A percentile compares a stretch with the other conserved stretches of the same genome.
These are phyloP conservation scores for Eurosta solidaginis DNA, from an alignment of 1,140 invertebrate genomes.

Conservation along the genomic window DNA sequence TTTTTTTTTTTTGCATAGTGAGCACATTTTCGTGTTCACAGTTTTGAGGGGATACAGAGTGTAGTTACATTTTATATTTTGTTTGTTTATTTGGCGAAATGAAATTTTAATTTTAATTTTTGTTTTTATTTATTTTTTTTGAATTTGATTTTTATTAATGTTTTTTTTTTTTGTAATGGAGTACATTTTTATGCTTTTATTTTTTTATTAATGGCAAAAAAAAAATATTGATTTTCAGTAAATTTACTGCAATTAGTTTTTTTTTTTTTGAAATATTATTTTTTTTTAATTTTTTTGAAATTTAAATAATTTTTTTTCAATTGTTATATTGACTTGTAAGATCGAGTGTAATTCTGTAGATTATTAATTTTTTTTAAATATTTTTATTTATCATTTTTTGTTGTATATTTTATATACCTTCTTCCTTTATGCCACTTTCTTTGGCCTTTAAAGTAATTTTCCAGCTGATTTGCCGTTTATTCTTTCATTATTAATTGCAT, in stretches of 20 bases:
- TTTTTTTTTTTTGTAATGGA: no score
- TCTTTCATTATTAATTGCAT: background rate
- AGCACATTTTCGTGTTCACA: slow-evolving; percentile 11
- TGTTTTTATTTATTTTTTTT: no score
- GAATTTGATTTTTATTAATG: no score
- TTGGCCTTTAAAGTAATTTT: no score
- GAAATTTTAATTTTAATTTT: no score
- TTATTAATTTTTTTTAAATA: background rate
- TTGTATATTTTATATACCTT: no score
- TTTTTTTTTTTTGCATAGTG: slow-evolving; percentile 25
- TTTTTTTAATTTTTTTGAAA: no score
- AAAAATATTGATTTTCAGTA: background rate
- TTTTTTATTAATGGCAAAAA: background rate
- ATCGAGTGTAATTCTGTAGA: background rate
- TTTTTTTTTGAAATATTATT: no score
- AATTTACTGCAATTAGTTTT: background rate
- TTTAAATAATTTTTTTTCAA: background rate
- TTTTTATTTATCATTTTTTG: background rate
- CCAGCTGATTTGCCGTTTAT: background rate
- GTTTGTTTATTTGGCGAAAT: no score
- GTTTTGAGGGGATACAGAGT: slow-evolving; percentile 59
- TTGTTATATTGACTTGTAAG: background rate
- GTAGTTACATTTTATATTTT: slow-evolving; percentile 56
- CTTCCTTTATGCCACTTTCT: no score
- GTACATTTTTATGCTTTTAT: background rate